Base-by-base conservation (phyloP, 1,140 invertebrate species). In the Micrasema longulum region DNA sequence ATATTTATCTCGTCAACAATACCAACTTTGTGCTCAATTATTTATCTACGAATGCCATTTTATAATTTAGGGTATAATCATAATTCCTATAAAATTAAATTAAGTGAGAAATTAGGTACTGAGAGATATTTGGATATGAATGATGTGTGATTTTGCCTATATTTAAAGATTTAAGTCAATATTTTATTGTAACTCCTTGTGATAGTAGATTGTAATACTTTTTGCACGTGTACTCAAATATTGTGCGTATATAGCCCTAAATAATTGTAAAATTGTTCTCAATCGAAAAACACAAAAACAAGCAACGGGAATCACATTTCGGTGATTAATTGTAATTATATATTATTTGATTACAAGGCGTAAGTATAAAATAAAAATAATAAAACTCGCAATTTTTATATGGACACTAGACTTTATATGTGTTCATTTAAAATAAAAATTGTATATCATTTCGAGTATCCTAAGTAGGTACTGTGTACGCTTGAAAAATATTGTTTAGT, bases 181-280 rank as follows among this genome's bases (percentile, higher is more conserved):
- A 55, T 63, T 68, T 62, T 69, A 73, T 69, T 69, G 41, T 69
- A 73, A 73, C 50, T 41, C 47, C 50, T 69, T 73, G 72, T 73
- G 72, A 73, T 73, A 73, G 69, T 73, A 73, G 72, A 64, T 62
- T 53, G 66, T 68, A 68, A 72, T 41, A 67, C 45, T 57, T 68
- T 60, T 55, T 55, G 26, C 55, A 60, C 16, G n/a, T 16, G 50
- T 26, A 60, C 36, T 20, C 10, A 38, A 52, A 26, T 22, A 20
- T 22, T 22, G 52, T 55, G 26, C 52, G 26, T 31, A 31, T 31
- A 31, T 55, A 55, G 52, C 52, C 52, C 35, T 55, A 55, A 35
- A n/a, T 12, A 55, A 48, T 10, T 36, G 16, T 55, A 48, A 48
- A 48, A 3, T 48, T 48, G 20, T 5, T 48, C 45, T 1, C 3